phyloP scores from a whole-genome alignment of 2,797 vertebrate genomes.

The Parambassis ranga region DNA sequence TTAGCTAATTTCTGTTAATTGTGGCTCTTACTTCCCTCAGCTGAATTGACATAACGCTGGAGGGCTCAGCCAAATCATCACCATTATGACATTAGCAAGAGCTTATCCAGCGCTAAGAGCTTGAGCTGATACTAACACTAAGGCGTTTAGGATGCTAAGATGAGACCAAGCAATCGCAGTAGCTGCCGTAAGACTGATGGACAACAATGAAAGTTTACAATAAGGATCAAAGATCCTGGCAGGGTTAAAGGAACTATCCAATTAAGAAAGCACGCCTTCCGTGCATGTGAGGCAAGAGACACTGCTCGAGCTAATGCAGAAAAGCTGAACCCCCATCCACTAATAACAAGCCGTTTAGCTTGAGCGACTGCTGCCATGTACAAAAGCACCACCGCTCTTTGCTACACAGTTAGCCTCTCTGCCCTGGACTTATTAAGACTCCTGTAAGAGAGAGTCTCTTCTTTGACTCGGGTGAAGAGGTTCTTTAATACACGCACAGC shows the following conservation, averaged over 20 bases:
- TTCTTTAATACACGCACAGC: conserved; percentile 80
- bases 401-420: conserved; percentile 59
- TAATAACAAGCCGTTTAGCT: conserved; percentile 74
- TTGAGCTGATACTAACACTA: conserved; percentile 82
- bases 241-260: conserved; percentile 77
- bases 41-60: conserved; percentile 76
- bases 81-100: conserved; percentile 82
- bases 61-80: conserved; percentile 80
- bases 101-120: conserved; percentile 82
- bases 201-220: conserved; percentile 80
- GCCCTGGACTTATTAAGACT: conserved; percentile 75
- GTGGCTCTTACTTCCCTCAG: conserved; percentile 67
- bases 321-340: conserved; percentile 48
- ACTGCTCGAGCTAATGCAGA: conserved; percentile 53
- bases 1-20: conserved; percentile 80
- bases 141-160: conserved; percentile 82
- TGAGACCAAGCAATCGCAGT: conserved; percentile 74
- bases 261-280: conserved; percentile 71
- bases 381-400: conserved; percentile 68
- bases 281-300: conserved; percentile 52
- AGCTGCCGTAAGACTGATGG: conserved; percentile 74
- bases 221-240: conserved; percentile 72
- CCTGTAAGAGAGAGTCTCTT: conserved; percentile 71
- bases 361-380: conserved; percentile 58
- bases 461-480: conserved; percentile 80